Conservation (phyloP, 2,797 vertebrate genomes). For the Danio kyathit region DNA sequence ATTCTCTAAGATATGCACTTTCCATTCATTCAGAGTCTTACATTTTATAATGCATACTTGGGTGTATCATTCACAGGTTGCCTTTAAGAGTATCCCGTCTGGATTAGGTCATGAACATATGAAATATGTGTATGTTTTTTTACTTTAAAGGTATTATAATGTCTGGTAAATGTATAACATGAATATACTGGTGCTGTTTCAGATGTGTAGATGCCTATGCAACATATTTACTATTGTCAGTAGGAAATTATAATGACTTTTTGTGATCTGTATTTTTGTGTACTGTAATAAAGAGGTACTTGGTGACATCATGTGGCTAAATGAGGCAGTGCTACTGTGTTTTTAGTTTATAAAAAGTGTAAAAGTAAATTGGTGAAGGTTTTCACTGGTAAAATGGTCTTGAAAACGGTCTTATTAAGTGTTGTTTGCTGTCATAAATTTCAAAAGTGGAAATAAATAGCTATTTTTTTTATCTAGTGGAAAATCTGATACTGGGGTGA, state of each 20-base stretch:
- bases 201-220: conserved; percentile 20
- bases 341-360: too few relatives aligned
- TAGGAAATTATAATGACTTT: background rate
- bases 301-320: conserved; percentile 14
- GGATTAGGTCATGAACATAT: conserved; percentile 17
- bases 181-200: background rate
- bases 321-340: background rate
- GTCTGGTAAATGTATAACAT: background rate
- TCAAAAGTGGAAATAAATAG: too few relatives aligned
- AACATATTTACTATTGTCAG: conserved; percentile 29
- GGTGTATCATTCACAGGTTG: background rate
- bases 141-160: conserved; percentile 4
- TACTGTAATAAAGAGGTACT: conserved; percentile 32
- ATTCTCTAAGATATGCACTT: conserved; percentile 30
- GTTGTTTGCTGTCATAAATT: too few relatives aligned
- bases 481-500: too few relatives aligned
- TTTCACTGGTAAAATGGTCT: too few relatives aligned
- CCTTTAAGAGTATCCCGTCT: background rate
- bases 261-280: conserved; percentile 18
- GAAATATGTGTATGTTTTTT: background rate
- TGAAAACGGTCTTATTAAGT: too few relatives aligned
- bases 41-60: background rate
- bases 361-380: too few relatives aligned
- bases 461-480: too few relatives aligned
- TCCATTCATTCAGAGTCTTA: background rate